These are phyloP conservation scores for Mastomys coucha DNA, from an alignment of 2,113 vertebrate genomes.

Conservation along the genomic window DNA sequence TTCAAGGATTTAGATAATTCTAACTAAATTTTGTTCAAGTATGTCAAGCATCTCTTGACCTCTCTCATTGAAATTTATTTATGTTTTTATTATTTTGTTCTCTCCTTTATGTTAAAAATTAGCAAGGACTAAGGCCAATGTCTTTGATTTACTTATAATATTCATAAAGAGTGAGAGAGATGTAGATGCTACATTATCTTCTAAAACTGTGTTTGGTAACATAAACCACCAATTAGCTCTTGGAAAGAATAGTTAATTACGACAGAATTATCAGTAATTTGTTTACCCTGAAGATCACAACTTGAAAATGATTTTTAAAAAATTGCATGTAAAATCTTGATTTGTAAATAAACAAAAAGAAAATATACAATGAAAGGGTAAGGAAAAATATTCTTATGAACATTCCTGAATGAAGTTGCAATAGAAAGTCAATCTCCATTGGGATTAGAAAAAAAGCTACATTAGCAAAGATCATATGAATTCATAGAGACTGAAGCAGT, in stretches of 20 bases:
- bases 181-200: not conserved
- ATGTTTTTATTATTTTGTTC: not conserved
- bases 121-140: not conserved
- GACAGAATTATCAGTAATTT: no score
- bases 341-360: no score
- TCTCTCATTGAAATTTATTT: not conserved
- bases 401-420: no score
- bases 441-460: not conserved
- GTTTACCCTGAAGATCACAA: no score
- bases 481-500: not conserved
- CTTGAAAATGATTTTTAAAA: no score
- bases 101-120: not conserved
- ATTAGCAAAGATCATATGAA: not conserved
- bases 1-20: not conserved
- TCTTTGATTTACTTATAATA: not conserved
- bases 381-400: no score
- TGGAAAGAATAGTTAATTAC: not conserved
- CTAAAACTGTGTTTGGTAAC: fast-evolving
- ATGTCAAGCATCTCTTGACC: not conserved
- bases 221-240: not conserved
- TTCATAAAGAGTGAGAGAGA: not conserved
- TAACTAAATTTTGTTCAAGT: not conserved
- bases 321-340: no score
- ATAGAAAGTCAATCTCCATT: not conserved
- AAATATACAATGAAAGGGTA: no score